These are phyloP conservation scores for Ceratosolen fusciceps DNA, from an alignment of 1,140 invertebrate genomes.

Conservation along the genomic window DNA sequence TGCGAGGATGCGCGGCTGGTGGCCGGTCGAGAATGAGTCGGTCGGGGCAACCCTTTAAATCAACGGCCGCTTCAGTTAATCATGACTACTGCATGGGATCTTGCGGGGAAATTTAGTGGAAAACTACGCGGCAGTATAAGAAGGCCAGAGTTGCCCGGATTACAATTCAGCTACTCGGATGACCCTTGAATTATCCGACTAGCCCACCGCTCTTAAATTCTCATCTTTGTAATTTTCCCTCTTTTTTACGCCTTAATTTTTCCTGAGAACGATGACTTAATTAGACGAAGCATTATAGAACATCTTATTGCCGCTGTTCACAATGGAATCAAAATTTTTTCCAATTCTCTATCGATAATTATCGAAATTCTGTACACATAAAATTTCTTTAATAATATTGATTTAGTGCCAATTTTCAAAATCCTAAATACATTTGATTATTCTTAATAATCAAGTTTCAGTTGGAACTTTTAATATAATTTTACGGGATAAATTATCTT, in stretches of 20 bases:
- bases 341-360: no score
- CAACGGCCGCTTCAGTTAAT: conserved; percentile 46
- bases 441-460: no score
- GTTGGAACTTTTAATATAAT: no score
- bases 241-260: neutral
- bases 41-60: conserved; percentile 31
- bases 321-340: no score
- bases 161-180: neutral
- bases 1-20: conserved; percentile 8
- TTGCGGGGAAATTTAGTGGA: conserved; percentile 47
- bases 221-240: neutral
- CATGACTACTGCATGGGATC: conserved; percentile 35
- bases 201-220: neutral
- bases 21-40: conserved; percentile 19
- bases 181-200: conserved; percentile 26
- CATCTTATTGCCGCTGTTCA: no score
- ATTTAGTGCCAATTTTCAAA: no score
- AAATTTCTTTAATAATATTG: no score
- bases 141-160: neutral
- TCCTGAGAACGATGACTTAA: neutral
- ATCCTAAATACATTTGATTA: no score
- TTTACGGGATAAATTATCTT: no score
- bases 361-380: no score
- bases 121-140: conserved; percentile 32
- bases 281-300: neutral